phyloP scores from a whole-genome alignment of 1,140 invertebrate genomes.

The Cyclina sinensis region DNA sequence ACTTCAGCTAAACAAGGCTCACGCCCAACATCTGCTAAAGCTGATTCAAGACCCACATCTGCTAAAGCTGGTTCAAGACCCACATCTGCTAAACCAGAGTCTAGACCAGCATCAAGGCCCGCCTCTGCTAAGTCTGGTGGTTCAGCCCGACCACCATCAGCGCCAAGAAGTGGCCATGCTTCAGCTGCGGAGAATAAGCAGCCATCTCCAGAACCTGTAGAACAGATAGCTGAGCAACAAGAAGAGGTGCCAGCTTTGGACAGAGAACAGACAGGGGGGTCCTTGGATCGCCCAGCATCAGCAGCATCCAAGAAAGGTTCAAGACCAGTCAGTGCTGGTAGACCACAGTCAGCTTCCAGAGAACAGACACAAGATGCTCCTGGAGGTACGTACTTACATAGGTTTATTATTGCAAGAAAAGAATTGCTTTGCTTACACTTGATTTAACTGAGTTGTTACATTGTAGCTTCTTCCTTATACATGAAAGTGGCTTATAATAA shows the following conservation, averaged over 20 bases:
- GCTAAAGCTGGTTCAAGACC: background rate
- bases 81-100: slow-evolving; percentile 41
- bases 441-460: too few species aligned
- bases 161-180: slow-evolving; percentile 19
- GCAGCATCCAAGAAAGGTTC: slow-evolving; percentile 54
- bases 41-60: background rate
- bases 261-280: slow-evolving; percentile 20
- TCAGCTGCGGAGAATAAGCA: slow-evolving; percentile 66
- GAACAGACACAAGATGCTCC: slow-evolving; percentile 25
- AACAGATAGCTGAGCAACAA: slow-evolving; percentile 35
- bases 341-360: slow-evolving; percentile 35
- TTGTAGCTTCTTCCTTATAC: too few species aligned
- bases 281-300: slow-evolving; percentile 47
- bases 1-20: slow-evolving; percentile 51
- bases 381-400: background rate
- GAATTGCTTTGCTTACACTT: too few species aligned
- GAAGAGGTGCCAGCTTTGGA: slow-evolving; percentile 47
- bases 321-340: slow-evolving; percentile 70
- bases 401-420: too few species aligned
- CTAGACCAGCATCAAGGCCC: slow-evolving; percentile 75
- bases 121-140: slow-evolving; percentile 74
- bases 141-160: slow-evolving; percentile 68
- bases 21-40: background rate
- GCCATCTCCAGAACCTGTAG: slow-evolving; percentile 48
- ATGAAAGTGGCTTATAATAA: too few species aligned